Conservation (phyloP, 2,888 invertebrate genomes). For the Argynnis bischoffii region DNA sequence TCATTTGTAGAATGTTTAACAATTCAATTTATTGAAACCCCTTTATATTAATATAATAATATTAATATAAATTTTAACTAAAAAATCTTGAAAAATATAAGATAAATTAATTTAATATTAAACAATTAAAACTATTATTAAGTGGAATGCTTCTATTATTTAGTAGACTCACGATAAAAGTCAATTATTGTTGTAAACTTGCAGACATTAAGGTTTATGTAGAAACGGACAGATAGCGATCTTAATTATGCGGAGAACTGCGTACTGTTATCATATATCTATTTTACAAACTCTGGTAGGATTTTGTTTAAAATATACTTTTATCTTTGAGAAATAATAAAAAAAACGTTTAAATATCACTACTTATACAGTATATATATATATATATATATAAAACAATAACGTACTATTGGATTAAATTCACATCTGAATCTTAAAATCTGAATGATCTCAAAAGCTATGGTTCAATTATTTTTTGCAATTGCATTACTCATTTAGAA, state of each 20-base stretch:
- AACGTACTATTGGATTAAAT: too few species aligned
- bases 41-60: too few species aligned
- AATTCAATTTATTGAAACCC: too few species aligned
- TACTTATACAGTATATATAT: too few species aligned
- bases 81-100: too few species aligned
- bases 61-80: too few species aligned
- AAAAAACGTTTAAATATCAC: not conserved
- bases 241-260: slow-evolving; percentile 30
- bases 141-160: slow-evolving; percentile 4
- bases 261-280: slow-evolving; percentile 7
- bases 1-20: too few species aligned
- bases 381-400: too few species aligned
- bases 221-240: slow-evolving; percentile 30
- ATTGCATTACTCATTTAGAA: slow-evolving; percentile 34
- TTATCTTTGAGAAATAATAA: not conserved
- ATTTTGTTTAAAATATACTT: slow-evolving; percentile 7
- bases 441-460: not conserved
- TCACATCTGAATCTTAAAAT: too few species aligned
- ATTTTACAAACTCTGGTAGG: slow-evolving; percentile 10
- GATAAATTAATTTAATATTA: not conserved
- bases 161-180: slow-evolving; percentile 15
- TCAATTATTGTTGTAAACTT: slow-evolving; percentile 21
- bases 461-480: slow-evolving; percentile 20
- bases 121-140: not conserved
- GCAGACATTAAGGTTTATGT: slow-evolving; percentile 31